phyloP scores from a whole-genome alignment of 2,888 invertebrate genomes.

The Hypomecis punctinalis region DNA sequence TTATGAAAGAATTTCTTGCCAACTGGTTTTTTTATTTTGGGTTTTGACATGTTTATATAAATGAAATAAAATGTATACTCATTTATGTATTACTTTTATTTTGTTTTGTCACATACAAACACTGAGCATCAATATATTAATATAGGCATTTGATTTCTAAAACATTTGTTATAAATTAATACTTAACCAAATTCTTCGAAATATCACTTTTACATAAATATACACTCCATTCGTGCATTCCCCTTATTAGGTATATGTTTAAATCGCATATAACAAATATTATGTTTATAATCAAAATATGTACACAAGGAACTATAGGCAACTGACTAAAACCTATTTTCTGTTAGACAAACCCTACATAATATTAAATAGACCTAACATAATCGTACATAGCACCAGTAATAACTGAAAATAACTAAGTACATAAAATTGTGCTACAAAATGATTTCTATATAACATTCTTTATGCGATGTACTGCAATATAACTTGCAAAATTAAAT shows the following conservation, averaged over 20 bases:
- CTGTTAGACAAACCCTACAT: not conserved
- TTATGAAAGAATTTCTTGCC: conserved; percentile 9
- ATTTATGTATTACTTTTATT: conserved; percentile 43
- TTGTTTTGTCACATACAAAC: conserved; percentile 50
- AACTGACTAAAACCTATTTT: conserved; percentile 21
- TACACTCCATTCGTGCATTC: conserved; percentile 35
- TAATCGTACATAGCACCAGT: conserved; percentile 9
- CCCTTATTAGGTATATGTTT: not conserved
- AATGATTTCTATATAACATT: not conserved
- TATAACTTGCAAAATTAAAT: not conserved
- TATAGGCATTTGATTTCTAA: conserved; percentile 20
- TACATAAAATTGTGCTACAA: not conserved
- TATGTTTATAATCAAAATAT: not conserved
- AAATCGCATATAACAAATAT: not conserved
- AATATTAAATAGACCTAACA: not conserved
- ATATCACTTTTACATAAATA: conserved; percentile 46
- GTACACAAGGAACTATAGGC: conserved; percentile 23
- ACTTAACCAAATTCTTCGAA: conserved; percentile 38
- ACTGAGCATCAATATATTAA: conserved; percentile 49
- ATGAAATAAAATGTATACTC: conserved; percentile 27
- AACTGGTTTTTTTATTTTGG: conserved; percentile 8
- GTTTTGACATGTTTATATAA: conserved; percentile 14
- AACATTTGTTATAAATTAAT: conserved; percentile 39
- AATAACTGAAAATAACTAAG: not conserved
- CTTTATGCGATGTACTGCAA: not conserved